These are phyloP conservation scores for Eumerus sabulonum DNA, from an alignment of 2,888 invertebrate species.

Conservation along the genomic window DNA sequence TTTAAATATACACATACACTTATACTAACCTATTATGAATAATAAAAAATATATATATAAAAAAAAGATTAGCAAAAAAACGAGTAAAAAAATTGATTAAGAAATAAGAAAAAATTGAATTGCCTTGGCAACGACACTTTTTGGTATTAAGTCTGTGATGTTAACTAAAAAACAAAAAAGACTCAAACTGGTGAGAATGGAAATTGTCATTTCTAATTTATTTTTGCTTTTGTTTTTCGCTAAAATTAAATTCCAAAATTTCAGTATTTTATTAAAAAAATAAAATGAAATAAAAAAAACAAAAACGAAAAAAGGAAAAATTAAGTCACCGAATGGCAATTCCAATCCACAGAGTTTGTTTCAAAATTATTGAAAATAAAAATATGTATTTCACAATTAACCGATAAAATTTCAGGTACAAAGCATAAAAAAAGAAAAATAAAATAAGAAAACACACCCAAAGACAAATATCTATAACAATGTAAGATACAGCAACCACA, in stretches of 20 bases:
- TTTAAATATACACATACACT: slow-evolving; percentile 21
- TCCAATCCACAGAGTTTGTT: slow-evolving; percentile 18
- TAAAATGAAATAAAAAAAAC: no score
- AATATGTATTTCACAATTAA: slow-evolving; percentile 43
- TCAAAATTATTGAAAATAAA: slow-evolving; percentile 18
- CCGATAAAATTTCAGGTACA: slow-evolving; percentile 58
- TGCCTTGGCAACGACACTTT: slow-evolving; percentile 63
- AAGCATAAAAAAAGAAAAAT: slow-evolving; percentile 17
- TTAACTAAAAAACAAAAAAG: slow-evolving; percentile 62
- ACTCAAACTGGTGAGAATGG: neutral
- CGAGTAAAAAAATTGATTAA: slow-evolving; percentile 8
- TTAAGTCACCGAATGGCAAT: slow-evolving; percentile 34
- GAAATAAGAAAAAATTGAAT: slow-evolving; percentile 37
- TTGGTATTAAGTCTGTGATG: slow-evolving; percentile 72
- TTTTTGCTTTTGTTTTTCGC: neutral
- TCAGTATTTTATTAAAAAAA: neutral
- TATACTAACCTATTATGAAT: slow-evolving; percentile 21
- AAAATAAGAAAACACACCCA: neutral
- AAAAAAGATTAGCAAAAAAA: neutral
- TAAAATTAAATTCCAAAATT: no score
- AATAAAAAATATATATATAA: neutral
- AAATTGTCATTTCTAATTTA: slow-evolving; percentile 40
- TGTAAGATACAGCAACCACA: slow-evolving; percentile 13
- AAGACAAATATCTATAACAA: neutral
- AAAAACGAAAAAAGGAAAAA: no score